Conservation (phyloP, 2,113 vertebrate species). For the Proterorhinus semilunaris region DNA sequence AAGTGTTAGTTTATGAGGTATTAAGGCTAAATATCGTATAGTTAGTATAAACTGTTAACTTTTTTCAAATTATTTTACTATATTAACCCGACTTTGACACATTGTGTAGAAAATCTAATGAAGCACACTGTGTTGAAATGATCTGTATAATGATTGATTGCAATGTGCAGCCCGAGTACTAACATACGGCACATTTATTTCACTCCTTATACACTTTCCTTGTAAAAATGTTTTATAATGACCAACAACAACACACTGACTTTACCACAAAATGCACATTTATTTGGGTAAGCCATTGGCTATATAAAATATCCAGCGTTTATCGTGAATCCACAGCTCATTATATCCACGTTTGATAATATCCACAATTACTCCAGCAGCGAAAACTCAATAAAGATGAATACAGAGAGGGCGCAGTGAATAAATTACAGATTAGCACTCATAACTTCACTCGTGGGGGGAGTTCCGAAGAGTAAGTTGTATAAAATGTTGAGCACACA, state of each 20-base stretch:
- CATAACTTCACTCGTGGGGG: not conserved
- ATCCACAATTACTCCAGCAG: not conserved
- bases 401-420: not conserved
- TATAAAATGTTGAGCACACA: not conserved
- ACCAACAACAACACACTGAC: not conserved
- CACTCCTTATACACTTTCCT: too few relatives aligned
- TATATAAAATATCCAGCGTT: not conserved
- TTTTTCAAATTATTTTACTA: too few relatives aligned
- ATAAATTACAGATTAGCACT: not conserved
- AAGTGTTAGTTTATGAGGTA: too few relatives aligned
- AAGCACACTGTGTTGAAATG: too few relatives aligned
- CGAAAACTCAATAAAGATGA: not conserved
- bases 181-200: too few relatives aligned
- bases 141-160: too few relatives aligned
- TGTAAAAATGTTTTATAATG: too few relatives aligned
- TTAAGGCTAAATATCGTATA: too few relatives aligned
- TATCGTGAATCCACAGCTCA: not conserved
- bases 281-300: not conserved
- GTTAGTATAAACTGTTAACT: too few relatives aligned
- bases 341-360: not conserved
- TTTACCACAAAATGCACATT: not conserved
- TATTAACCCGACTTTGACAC: too few relatives aligned
- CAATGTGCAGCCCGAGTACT: too few relatives aligned
- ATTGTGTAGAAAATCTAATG: too few relatives aligned
- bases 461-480: not conserved